Base-by-base conservation (phyloP, 2,888 invertebrate species). In the Paralinhomoeus sp. region DNA sequence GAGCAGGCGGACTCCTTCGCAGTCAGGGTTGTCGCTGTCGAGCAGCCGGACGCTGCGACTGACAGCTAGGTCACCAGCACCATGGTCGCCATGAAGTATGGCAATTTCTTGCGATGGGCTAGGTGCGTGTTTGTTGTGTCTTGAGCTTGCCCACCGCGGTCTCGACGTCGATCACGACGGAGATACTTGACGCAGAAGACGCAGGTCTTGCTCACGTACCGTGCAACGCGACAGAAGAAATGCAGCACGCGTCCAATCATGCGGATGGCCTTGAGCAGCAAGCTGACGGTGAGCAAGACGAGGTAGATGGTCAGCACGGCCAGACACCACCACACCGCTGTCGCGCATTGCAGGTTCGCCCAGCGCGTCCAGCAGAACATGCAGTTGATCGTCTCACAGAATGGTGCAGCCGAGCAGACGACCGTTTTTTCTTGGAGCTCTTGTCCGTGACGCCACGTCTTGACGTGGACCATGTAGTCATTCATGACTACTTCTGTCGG, bases 311-410 rank as follows among this genome's bases (percentile, higher is more conserved):
- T 3, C 2, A 35, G 17, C 13, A 24, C 24, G 24, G 36, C 17
- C 2, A 12, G 15, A 27, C 31, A 13, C 1, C 36, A 21, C n/a
- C 24, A 31, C 2, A 21, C 2, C 2, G 22, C 2, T 1, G 44
- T 36, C 17, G 41, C 37, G n/a, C 44, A 44, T 2, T 44, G 44
- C 2, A 24, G 37, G 21, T 44, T 44, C 1, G 24, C 18, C 1
- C 36, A 3, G 1, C 21, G 36, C 20, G 20, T 18, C 31, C 27
- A 37, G 33, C 44, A 44, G 3, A 41, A 18, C 2, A 7, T 7
- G 37, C 44, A 44, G 13, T 31, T 17, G 34, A 44, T 35, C 15
- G 13, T 17, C 17, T 44, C 44, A 23, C 44, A 44, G 18, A 44
- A 44, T 3, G 44, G 17, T 23, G 24, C 35, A 3, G 44, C 23